Evolutionary conservation across 2,797 vertebrate genomes (phyloP).

Genomic region (Molothrus aeneus): DNA sequence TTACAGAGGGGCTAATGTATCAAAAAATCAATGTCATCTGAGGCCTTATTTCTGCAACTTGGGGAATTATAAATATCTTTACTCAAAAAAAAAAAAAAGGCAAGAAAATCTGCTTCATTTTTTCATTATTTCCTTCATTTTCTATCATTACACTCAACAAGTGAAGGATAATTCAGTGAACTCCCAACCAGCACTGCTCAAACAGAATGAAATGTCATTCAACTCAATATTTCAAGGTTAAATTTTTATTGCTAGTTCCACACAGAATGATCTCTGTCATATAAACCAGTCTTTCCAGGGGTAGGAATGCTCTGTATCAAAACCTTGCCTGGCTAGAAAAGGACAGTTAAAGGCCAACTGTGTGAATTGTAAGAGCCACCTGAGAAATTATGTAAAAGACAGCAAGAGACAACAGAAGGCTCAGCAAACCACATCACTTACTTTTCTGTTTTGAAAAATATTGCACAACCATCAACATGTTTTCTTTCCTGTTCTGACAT

Average conservation of each 20-base stretch:
- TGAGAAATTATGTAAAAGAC: not conserved
- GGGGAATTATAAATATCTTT: not conserved
- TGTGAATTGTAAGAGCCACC: not conserved
- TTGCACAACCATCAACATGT: slow-evolving; percentile 95
- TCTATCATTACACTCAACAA: not conserved
- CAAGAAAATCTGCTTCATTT: not conserved
- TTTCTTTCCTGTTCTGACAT: slow-evolving; percentile 98
- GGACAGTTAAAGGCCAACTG: not conserved
- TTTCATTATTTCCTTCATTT: not conserved
- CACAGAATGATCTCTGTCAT: not conserved
- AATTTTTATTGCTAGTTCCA: not conserved
- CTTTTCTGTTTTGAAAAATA: slow-evolving; percentile 97
- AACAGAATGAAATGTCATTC: not conserved
- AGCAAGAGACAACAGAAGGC: not conserved
- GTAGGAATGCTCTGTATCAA: not conserved
- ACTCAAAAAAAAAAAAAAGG: not conserved
- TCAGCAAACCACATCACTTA: slow-evolving; percentile 72
- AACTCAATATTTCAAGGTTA: not conserved
- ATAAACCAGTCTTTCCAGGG: not conserved
- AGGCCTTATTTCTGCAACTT: not conserved
- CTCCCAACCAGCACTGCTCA: not conserved
- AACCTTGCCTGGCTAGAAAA: not conserved
- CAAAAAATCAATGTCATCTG: not conserved
- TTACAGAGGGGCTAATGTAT: not conserved
- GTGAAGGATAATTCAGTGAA: not conserved